phyloP scores from a whole-genome alignment of 1,140 invertebrate species.

The Sesamia nonagrioides region DNA sequence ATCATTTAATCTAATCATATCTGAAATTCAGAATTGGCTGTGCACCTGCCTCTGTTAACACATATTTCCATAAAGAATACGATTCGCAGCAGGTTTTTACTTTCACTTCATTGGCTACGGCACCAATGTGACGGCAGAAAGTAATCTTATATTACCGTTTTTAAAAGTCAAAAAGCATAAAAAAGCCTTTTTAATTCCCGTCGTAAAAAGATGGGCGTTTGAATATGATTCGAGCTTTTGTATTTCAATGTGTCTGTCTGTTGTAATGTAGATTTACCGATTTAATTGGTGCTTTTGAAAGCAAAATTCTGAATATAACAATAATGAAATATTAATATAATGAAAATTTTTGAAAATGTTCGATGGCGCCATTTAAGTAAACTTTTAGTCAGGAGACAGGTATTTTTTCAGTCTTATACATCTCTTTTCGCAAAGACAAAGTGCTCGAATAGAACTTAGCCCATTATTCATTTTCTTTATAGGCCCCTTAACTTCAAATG shows the following conservation, averaged over 20 bases:
- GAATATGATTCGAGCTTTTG: neutral
- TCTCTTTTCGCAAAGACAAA: neutral
- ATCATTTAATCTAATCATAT: neutral
- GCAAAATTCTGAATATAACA: too few species aligned
- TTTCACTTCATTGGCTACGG: neutral
- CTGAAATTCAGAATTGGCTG: neutral
- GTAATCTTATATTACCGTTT: constrained; percentile 18
- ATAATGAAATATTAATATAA: too few species aligned
- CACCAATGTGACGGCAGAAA: constrained; percentile 4
- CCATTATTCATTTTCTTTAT: constrained; percentile 31
- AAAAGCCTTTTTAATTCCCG: neutral
- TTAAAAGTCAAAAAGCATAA: constrained; percentile 3
- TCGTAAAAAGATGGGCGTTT: neutral
- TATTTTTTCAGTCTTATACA: neutral
- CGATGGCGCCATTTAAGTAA: neutral
- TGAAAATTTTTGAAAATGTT: too few species aligned
- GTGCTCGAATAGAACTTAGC: constrained; percentile 11
- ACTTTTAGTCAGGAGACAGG: neutral
- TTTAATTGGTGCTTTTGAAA: too few species aligned
- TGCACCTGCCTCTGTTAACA: neutral
- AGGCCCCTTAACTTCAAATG: constrained; percentile 18
- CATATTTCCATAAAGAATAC: constrained; percentile 3
- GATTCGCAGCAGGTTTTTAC: neutral
- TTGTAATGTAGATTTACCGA: neutral
- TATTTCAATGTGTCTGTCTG: neutral